Evolutionary conservation across 1,140 invertebrate genomes (phyloP), one percentile per base, ranked within the genome.

Genomic region (Drosophila carrolli): DNA sequence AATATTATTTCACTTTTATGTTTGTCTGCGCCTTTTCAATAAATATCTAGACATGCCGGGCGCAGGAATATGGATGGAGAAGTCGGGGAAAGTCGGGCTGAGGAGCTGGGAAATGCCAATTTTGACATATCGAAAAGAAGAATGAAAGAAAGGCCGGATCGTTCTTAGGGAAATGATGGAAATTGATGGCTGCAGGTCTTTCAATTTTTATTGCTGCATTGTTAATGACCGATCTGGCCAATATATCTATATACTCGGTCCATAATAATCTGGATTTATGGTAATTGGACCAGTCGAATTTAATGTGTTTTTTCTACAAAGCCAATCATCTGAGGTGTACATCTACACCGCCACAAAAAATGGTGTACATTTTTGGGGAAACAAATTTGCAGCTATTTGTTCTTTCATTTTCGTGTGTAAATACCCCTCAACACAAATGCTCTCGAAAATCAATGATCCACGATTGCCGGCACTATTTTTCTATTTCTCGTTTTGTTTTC

Each of bases 1-100:
- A 88, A 89, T 89, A 86, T 90, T 86, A 90, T 85, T 90, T 89
- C 88, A 89, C 79, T 88, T 90, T 90, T 81, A 89, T 88, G 83
- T 86, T 86, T 89, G 81, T 89, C 85, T 90, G 81, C 75, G 81
- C 78, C 72, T 86, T 90, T 90, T 85, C 83, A 89, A 89, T 84
- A 83, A 83, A 86, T 88, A 88, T 89, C 72, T 81, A 88, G 76
- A 71, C 67, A 41, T 16, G 51, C 51, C 67, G 67, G 65, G 27
- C 60, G 29, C 47, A 51, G 37, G 29, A 23, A 67, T 48, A 48
- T 53, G 53, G 29, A 4, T 4, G 37, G 23, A 56, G 29, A 37
- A 27, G 41, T 32, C 66, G 32, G 47, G 44, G 48, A 14, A 53
- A 41, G 63, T 19, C 19, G 23, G 40, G 29, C 1, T 29, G 7